Base-by-base conservation (phyloP, 2,888 invertebrate species). In the Drosophila kokeensis region DNA sequence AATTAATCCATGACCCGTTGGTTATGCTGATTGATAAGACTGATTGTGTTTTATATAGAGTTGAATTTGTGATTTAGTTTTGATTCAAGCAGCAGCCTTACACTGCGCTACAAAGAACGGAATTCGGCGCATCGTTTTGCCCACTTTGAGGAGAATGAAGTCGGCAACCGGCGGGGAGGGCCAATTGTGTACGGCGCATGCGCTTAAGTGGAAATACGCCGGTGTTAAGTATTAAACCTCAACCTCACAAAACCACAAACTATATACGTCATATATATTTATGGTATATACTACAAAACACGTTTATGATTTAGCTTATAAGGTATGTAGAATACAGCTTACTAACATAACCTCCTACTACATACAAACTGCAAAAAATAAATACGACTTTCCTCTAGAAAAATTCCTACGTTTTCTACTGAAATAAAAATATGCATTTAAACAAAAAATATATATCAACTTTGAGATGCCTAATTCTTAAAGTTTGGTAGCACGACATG, bases 381-480 rank as follows among this genome's bases (percentile, higher is more conserved):
- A 82, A 82, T 82, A 82, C 79, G 62, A 83, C 55, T 87, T 82
- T 65, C 65, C 69, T 79, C 66, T 89, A 86, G 81, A 86, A 82
- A 90, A 90, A 82, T 77, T 76, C 73, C 74, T 68, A 84, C 67
- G 73, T 85, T 85, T 85, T 85, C 85, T 86, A 86, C 75, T 89
- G 79, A 90, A 85, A 87, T 87, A 90, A 90, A 87, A 84, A 86
- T 82, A 87, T 71, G 78, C 79, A 79, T 74, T 80, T 71, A 79
- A 81, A 82, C 76, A 72, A 71, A 82, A 76, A 65, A 74, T 67
- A 65, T 65, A 66, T 66, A 69, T 67, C 50, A 40, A 48, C 73
- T 84, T 86, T 87, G 79, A 88, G 89, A 88, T 90, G 87, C 89
- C 55, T 81, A 78, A 81, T 91, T 88, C 84, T 87, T 85, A 78